phyloP scores from a whole-genome alignment of 2,797 vertebrate genomes.

The Aeoliscus strigatus region DNA sequence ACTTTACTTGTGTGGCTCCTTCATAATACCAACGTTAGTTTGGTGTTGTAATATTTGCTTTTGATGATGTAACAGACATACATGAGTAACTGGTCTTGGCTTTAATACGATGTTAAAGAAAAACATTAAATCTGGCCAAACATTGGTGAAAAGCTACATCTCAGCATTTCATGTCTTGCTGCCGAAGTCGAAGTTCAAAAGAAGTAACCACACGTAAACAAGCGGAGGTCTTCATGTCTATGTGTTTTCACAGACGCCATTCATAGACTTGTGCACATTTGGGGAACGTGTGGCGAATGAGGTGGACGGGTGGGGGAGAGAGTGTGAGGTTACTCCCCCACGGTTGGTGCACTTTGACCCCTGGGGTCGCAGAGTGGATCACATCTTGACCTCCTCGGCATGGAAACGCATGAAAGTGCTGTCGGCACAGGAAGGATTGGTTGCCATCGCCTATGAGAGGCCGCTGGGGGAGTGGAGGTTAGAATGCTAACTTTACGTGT shows the following conservation, averaged over 20 bases:
- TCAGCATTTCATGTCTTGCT: too few relatives aligned
- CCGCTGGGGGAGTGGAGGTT: conserved; percentile 78
- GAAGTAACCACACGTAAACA: too few relatives aligned
- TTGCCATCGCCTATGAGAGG: conserved; percentile 79
- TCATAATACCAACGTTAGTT: too few relatives aligned
- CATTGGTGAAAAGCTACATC: too few relatives aligned
- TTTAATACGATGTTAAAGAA: too few relatives aligned
- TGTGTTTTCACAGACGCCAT: conserved; percentile 44
- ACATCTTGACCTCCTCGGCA: conserved; percentile 72
- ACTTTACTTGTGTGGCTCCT: too few relatives aligned
- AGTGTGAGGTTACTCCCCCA: conserved; percentile 76
- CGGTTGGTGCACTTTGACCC: conserved; percentile 71
- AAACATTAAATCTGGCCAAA: too few relatives aligned
- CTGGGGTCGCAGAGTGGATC: conserved; percentile 75
- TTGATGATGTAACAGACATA: too few relatives aligned
- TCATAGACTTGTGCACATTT: conserved; percentile 73
- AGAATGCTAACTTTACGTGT: too few relatives aligned
- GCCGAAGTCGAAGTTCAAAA: too few relatives aligned
- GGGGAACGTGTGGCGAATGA: conserved; percentile 68
- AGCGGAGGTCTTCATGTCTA: not conserved
- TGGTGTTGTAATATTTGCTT: too few relatives aligned
- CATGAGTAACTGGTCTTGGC: too few relatives aligned
- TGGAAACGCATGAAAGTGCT: conserved; percentile 81
- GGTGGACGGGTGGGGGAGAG: conserved; percentile 68
- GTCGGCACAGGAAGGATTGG: conserved; percentile 75